A percentile compares a stretch with the other conserved stretches of the same genome.
Evolutionary conservation across 2,113 vertebrate species (phyloP).

Genomic region (Corvus hawaiiensis): DNA sequence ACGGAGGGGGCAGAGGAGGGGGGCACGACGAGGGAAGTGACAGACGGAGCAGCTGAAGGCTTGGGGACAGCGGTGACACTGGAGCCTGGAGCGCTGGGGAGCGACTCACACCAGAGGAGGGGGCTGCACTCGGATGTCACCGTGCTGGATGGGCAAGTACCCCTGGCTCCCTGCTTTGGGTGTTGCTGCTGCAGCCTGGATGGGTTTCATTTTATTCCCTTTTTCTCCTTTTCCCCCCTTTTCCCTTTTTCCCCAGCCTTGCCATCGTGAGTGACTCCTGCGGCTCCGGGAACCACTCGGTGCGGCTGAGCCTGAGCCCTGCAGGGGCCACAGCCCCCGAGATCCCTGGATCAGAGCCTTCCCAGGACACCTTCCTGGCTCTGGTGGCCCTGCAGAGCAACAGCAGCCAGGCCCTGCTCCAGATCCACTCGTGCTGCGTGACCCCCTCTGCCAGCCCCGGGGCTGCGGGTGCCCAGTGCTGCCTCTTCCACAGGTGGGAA

Average conservation of each 20-base stretch:
- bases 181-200: not conserved
- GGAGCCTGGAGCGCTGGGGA: not conserved
- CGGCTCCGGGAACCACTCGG: constrained; percentile 71
- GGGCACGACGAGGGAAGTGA: not conserved
- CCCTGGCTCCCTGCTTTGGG: accelerated
- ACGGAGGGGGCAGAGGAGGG: not conserved
- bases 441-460: constrained; percentile 34
- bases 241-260: constrained; percentile 23
- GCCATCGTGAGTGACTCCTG: constrained; percentile 69
- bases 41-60: not conserved
- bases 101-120: not conserved
- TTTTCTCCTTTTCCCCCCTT: not conserved
- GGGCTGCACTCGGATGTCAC: not conserved
- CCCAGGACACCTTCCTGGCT: constrained; percentile 56
- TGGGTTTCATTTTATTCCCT: not conserved
- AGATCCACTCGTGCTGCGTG: constrained; percentile 70
- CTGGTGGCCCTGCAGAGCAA: constrained; percentile 67
- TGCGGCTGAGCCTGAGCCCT: constrained; percentile 68
- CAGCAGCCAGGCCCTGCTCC: constrained; percentile 64
- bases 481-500: constrained; percentile 68
- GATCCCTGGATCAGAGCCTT: accelerated
- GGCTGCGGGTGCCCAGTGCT: constrained; percentile 56
- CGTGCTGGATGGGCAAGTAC: constrained; percentile 19
- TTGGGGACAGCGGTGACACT: not conserved
- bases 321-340: not conserved